phyloP scores from a whole-genome alignment of 1,140 invertebrate genomes.

The Conus ventricosus region DNA sequence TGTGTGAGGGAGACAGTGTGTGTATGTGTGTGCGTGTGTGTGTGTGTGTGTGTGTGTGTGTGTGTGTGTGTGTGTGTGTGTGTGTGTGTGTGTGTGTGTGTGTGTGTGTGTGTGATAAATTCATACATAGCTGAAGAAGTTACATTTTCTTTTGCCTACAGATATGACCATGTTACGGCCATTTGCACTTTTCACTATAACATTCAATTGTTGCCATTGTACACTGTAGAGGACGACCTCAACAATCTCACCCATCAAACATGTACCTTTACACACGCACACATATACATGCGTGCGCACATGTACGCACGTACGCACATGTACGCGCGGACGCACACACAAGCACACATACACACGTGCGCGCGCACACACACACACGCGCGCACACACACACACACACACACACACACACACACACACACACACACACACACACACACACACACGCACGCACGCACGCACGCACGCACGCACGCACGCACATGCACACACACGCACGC shows the following conservation, averaged over 20 bases:
- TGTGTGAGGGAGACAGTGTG: neutral
- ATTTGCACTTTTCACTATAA: too few species aligned
- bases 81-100: neutral
- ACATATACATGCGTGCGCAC: neutral
- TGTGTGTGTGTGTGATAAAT: neutral
- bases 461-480: neutral
- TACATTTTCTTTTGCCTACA: neutral
- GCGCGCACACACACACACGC: neutral
- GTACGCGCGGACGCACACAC: neutral
- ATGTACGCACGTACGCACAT: neutral
- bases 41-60: neutral
- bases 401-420: conserved; percentile 10
- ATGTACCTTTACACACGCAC: neutral
- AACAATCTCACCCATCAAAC: too few species aligned
- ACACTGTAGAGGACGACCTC: too few species aligned
- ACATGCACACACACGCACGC: neutral
- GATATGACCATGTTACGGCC: too few species aligned
- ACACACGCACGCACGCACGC: neutral
- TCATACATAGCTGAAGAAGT: neutral
- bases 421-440: conserved; percentile 6
- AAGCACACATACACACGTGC: neutral
- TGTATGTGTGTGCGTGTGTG: neutral
- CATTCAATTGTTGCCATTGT: too few species aligned
- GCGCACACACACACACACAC: conserved; percentile 2
- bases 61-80: neutral